Base-by-base conservation (phyloP, 2,113 vertebrate genomes). In the Cyprinus carpio region DNA sequence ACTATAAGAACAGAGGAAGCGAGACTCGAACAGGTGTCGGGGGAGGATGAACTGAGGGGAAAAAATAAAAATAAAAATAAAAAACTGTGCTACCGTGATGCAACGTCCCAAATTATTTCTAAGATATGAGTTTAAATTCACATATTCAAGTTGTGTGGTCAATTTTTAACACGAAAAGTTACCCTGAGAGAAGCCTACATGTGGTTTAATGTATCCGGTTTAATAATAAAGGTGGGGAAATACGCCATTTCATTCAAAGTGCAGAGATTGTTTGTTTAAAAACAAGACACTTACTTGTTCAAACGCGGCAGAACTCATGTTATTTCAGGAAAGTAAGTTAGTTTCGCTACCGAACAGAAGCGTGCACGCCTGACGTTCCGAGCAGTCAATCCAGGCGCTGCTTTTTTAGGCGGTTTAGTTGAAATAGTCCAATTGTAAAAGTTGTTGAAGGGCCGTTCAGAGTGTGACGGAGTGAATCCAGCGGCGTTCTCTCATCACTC, bases 301-400 rank as follows among this genome's bases (percentile, higher is more conserved):
- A 77, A 58, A 79, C 34, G 23, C 18, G 13, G 76, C 54, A n/a
- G 76, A 79, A 60, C 23, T 79, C 76, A 79, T 79, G 8, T 29
- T 77, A 12, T 15, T 77, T 54, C 49, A 56, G 49, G 27, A 51
- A 13, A 77, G 16, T 31, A 4, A 15, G 65, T 69, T 34, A 9
- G 69, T 40, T 23, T 27, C 51, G 27, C 9, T 49, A 12, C 16
- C 8, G 56, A 77, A 56, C 16, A 54, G 25, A 76, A 43, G 10
- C 25, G 43, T 0, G 13, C 40, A 5, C 11, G 23, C 6, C 25
- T 27, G 25, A 75, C 18, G 25, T 54, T 25, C 12, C 1, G 23
- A 15, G 0, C 3, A 72, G 3, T 43, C 1, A 25, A 74, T 46
- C 1, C 75, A 54, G 6, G 27, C n/a, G 6, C 12, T 27, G 16